A percentile compares a stretch with the other conserved stretches of the same genome.
These are phyloP conservation scores for Australoheros facetus DNA, from an alignment of 2,797 vertebrate genomes.

Conservation along the genomic window DNA sequence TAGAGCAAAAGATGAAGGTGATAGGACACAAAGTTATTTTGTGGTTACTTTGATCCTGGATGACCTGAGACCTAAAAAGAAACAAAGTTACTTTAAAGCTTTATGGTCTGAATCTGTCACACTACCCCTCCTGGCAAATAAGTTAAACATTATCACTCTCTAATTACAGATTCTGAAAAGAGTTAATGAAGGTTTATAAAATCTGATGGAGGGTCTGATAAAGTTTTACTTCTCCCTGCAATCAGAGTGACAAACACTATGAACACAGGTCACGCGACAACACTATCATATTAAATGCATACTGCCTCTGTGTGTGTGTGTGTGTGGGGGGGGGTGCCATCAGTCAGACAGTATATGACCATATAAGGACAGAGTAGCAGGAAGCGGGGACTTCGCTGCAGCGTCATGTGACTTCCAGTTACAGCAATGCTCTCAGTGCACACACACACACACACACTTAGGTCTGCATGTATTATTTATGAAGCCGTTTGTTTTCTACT, in stretches of 20 bases:
- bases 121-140: neutral
- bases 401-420: constrained; percentile 76
- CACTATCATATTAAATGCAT: neutral
- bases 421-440: constrained; percentile 8
- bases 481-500: neutral
- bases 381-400: constrained; percentile 73
- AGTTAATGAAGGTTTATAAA: neutral
- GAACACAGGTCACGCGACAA: neutral
- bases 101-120: neutral
- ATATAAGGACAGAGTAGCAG: constrained; percentile 72
- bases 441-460: neutral
- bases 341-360: constrained; percentile 31
- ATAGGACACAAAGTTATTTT: neutral
- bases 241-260: neutral
- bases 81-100: neutral
- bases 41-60: neutral
- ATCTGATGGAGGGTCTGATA: neutral
- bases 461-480: neutral
- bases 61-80: neutral
- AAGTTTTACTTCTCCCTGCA: neutral
- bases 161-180: neutral
- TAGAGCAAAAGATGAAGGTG: neutral
- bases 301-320: neutral
- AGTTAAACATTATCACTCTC: neutral
- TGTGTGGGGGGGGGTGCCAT: neutral